Evolutionary conservation across 2,797 vertebrate species (phyloP).

Genomic region (Natrix natrix): DNA sequence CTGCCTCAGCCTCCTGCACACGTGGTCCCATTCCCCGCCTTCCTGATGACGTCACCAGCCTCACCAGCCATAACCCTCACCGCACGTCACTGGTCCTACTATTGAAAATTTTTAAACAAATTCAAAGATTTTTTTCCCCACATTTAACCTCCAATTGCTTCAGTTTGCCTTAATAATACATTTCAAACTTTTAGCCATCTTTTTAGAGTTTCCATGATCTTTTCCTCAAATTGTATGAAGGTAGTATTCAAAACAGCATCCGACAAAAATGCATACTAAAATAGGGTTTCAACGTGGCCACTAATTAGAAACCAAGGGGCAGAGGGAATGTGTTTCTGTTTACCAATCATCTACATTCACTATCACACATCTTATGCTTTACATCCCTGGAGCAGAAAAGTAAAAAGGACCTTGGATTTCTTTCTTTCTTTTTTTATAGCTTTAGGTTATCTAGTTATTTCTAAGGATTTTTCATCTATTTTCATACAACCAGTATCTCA

Average conservation of each 20-base stretch:
- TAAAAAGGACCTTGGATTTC: constrained; percentile 26
- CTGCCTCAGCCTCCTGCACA: no score
- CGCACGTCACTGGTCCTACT: no score
- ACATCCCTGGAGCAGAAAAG: constrained; percentile 17
- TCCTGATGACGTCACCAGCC: no score
- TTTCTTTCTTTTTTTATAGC: background rate
- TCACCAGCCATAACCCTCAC: no score
- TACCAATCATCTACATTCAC: background rate
- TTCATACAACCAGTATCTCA: background rate
- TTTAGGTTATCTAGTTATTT: constrained; percentile 24
- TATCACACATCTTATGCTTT: constrained; percentile 3
- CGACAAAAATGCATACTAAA: background rate
- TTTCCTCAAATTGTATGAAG: background rate
- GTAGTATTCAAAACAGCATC: background rate
- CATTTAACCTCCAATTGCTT: background rate
- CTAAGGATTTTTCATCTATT: constrained; percentile 19
- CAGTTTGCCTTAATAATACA: background rate
- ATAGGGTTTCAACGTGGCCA: background rate
- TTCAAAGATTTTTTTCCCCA: background rate
- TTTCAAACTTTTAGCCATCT: background rate
- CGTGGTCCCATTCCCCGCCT: no score
- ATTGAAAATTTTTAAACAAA: background rate
- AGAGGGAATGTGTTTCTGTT: background rate
- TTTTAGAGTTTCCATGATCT: background rate
- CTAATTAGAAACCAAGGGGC: constrained; percentile 5